A percentile compares a stretch with the other conserved stretches of the same genome.
phyloP scores from a whole-genome alignment of 1,140 invertebrate species.

The Thalassaphorura encarpata region DNA sequence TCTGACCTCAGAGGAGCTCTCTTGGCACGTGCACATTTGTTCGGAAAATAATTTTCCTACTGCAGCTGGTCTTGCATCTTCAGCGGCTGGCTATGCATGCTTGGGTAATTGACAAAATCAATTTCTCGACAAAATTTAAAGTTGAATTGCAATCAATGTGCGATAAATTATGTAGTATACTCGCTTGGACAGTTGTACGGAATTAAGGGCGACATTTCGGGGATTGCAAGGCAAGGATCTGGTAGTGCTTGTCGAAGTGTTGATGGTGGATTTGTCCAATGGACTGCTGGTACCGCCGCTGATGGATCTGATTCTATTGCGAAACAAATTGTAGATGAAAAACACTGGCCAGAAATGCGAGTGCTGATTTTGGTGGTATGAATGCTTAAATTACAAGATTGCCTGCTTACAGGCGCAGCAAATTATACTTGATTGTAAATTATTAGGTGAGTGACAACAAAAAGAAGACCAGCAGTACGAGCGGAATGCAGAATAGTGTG shows the following conservation, averaged over 20 bases:
- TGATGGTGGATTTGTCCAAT: constrained; percentile 85
- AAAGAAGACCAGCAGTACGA: constrained; percentile 80
- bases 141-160: background rate
- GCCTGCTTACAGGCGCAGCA: background rate
- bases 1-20: constrained; percentile 37
- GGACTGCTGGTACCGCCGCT: constrained; percentile 59
- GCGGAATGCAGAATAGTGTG: constrained; percentile 77
- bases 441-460: constrained; percentile 61
- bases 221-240: constrained; percentile 70
- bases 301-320: constrained; percentile 78
- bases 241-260: constrained; percentile 95
- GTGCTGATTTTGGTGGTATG: constrained; percentile 76
- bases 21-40: constrained; percentile 73
- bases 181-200: constrained; percentile 66
- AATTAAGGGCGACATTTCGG: constrained; percentile 68
- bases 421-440: constrained; percentile 13
- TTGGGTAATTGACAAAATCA: constrained; percentile 48
- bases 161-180: constrained; percentile 44
- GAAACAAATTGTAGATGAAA: constrained; percentile 54
- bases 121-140: background rate
- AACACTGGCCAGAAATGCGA: constrained; percentile 85
- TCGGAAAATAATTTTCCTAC: constrained; percentile 98
- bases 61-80: constrained; percentile 93
- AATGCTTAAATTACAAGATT: background rate
- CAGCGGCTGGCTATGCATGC: constrained; percentile 95